Conservation (phyloP, 2,888 invertebrate species). For the Spodoptera exigua region DNA sequence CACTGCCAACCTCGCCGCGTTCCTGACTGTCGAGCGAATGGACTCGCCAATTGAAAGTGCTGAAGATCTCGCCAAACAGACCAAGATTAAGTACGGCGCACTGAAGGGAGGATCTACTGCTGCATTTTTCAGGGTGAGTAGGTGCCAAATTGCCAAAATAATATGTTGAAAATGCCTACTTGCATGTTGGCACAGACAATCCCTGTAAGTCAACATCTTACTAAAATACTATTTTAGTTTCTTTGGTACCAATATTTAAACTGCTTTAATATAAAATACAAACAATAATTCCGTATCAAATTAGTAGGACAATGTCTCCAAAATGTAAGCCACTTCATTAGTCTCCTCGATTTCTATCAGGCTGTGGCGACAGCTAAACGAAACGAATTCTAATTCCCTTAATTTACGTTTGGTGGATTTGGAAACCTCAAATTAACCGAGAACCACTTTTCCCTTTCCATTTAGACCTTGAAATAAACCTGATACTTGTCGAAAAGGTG, state of each 20-base stretch:
- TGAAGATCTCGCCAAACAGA: constrained; percentile 98
- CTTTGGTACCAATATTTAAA: no score
- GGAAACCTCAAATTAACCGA: constrained; percentile 29
- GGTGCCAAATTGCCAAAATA: constrained; percentile 30
- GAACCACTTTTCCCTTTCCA: constrained; percentile 31
- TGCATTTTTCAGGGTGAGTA: constrained; percentile 96
- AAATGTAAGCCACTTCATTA: constrained; percentile 35
- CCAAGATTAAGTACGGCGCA: constrained; percentile 98
- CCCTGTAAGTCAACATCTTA: neutral
- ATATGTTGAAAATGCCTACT: constrained; percentile 10
- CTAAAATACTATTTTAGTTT: no score
- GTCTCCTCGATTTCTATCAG: constrained; percentile 39
- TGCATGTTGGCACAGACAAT: constrained; percentile 27
- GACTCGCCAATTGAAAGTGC: constrained; percentile 98
- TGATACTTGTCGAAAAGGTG: constrained; percentile 21
- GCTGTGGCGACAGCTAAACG: constrained; percentile 34
- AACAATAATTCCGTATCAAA: constrained; percentile 23
- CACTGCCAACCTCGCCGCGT: constrained; percentile 98
- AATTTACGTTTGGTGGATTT: constrained; percentile 43
- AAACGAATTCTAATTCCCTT: constrained; percentile 42
- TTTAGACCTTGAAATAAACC: constrained; percentile 24
- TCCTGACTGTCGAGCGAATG: constrained; percentile 97
- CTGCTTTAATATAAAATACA: constrained; percentile 28
- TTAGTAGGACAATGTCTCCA: constrained; percentile 21
- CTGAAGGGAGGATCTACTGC: constrained; percentile 97